These are phyloP conservation scores for Tachycineta bicolor DNA, from an alignment of 2,113 vertebrate genomes.

Conservation along the genomic window DNA sequence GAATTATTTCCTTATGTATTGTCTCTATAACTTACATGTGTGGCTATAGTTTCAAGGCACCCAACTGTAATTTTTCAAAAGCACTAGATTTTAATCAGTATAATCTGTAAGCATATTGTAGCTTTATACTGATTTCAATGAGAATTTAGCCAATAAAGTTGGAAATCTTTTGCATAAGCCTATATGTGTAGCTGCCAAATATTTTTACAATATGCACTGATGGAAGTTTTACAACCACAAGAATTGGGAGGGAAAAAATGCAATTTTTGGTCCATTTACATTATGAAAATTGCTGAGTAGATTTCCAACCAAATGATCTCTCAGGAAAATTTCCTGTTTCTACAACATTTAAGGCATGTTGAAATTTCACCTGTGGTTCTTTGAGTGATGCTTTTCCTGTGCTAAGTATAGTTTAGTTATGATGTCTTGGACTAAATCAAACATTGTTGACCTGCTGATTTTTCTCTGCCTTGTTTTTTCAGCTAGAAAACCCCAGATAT, in stretches of 20 bases:
- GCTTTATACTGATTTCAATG: background rate
- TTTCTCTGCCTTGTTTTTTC: slow-evolving; percentile 61
- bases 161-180: background rate
- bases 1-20: slow-evolving; percentile 49
- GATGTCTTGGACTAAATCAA: background rate
- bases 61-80: background rate
- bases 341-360: accelerated
- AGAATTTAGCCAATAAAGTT: background rate
- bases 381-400: background rate
- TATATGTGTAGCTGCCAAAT: background rate
- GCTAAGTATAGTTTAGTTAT: background rate
- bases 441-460: background rate
- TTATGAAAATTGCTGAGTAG: background rate
- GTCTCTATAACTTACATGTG: background rate
- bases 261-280: background rate
- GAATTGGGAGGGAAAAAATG: background rate
- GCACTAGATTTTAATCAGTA: background rate
- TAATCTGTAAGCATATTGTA: background rate
- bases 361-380: background rate
- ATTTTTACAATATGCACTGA: background rate
- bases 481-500: slow-evolving; percentile 94
- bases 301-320: background rate
- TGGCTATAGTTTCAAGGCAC: background rate
- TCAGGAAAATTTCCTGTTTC: background rate
- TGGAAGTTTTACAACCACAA: background rate